phyloP scores from a whole-genome alignment of 2,113 vertebrate species.

The Gadus chalcogrammus region DNA sequence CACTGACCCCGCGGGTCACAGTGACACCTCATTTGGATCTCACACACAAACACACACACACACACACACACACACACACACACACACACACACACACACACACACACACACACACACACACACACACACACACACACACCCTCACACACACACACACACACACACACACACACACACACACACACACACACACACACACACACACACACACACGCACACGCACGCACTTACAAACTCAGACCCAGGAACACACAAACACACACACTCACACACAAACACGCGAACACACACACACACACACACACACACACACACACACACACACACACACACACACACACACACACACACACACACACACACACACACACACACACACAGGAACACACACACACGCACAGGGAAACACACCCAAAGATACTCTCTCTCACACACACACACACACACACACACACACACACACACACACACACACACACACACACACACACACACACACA shows the following conservation, averaged over 20 bases:
- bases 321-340: conserved; percentile 10
- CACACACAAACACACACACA: conserved; percentile 22
- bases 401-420: no score
- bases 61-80: conserved; percentile 1
- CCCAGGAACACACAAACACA: conserved; percentile 8
- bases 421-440: neutral
- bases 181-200: conserved; percentile 28
- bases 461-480: conserved; percentile 23
- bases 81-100: conserved; percentile 18
- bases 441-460: conserved; percentile 23
- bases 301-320: conserved; percentile 20
- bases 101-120: conserved; percentile 12
- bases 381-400: neutral
- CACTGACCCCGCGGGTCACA: conserved; percentile 59
- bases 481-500: conserved; percentile 3
- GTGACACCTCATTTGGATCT: conserved; percentile 59
- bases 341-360: neutral
- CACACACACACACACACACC: neutral
- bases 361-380: conserved; percentile 25
- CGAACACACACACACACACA: conserved; percentile 27
- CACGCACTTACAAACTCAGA: no score
- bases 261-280: conserved; percentile 18
- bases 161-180: conserved; percentile 34
- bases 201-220: conserved; percentile 1
- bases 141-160: conserved; percentile 26